Evolutionary conservation across 1,140 invertebrate species (phyloP), one percentile per base, ranked within the genome.

Genomic region (Galleria mellonella): DNA sequence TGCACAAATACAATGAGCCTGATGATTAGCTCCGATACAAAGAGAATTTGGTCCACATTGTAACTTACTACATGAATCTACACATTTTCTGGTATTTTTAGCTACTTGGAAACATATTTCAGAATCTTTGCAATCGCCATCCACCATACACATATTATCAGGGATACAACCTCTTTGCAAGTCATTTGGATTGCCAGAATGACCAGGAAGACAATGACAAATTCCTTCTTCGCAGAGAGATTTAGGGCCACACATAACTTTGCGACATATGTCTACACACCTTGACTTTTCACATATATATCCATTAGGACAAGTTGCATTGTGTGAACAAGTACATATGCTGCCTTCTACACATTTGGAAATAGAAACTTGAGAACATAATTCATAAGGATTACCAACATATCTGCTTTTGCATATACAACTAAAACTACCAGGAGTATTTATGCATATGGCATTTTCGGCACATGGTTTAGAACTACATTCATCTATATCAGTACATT

Each of bases 21-120:
- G 88, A 74, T 96, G 94, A 63, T 94, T 92, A 43, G 94, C 90
- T 12, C 92, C 90, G 0, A 96, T 88, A 67, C 96, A 97, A 0
- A 96, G 76, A 2, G 95, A 94, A 76, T 97, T 97, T 0, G 95
- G 94, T 9, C 96, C 96, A 73, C 96, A 97, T 62, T 96, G 94
- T 7, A 94, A 87, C 79, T 95, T 94, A 43, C 91, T 92, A 65
- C 95, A 97, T 2, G 92, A 94, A 64, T 96, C 94, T 0, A 96
- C 90, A 77, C 94, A 96, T 73, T 94, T 94, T 30, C 94, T 88
- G 2, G 90, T 67, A 6, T 91, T 92, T 83, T 91, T 92, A 17
- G 91, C 90, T 30, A 94, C 66, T 84, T 94, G 93, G 79, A 96
- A 94, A 71, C 95, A 97, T 63, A 96, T 96, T 85, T 97, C 91